Conservation (phyloP, 2,888 invertebrate genomes). For the Drosophila subsilvestris region DNA sequence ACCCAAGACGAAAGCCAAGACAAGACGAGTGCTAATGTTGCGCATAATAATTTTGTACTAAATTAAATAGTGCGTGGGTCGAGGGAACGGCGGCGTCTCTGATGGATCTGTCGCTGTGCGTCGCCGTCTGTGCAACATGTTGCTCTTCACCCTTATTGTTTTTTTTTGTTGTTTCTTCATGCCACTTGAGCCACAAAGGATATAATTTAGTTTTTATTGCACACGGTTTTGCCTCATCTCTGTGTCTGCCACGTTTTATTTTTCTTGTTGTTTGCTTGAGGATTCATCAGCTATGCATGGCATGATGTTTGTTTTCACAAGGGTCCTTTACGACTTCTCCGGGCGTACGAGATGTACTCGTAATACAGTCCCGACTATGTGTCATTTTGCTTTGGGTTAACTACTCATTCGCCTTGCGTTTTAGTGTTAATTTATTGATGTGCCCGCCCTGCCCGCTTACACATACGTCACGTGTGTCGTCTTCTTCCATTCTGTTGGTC, state of each 20-base stretch:
- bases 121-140: constrained; percentile 63
- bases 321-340: constrained; percentile 57
- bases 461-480: constrained; percentile 41
- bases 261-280: constrained; percentile 24
- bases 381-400: constrained; percentile 10
- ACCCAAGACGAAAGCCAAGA: constrained; percentile 50
- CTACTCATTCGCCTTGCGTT: constrained; percentile 38
- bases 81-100: constrained; percentile 30
- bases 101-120: constrained; percentile 21
- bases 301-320: constrained; percentile 69
- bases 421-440: constrained; percentile 68
- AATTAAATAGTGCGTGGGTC: constrained; percentile 81
- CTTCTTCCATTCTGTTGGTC: neutral
- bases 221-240: constrained; percentile 44
- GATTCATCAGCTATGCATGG: constrained; percentile 72
- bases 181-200: constrained; percentile 76
- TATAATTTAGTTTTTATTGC: constrained; percentile 81
- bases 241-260: constrained; percentile 11
- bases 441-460: constrained; percentile 42
- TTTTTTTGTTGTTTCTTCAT: constrained; percentile 33
- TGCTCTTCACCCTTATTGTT: constrained; percentile 54
- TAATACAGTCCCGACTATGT: constrained; percentile 2
- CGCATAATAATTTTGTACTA: constrained; percentile 81
- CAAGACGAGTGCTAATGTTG: constrained; percentile 74
- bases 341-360: neutral